Percentiles rank a stretch among this genome's conserved stretches.
Evolutionary conservation across 2,888 invertebrate species (phyloP).

Genomic region (Scotopteryx bipunctaria): DNA sequence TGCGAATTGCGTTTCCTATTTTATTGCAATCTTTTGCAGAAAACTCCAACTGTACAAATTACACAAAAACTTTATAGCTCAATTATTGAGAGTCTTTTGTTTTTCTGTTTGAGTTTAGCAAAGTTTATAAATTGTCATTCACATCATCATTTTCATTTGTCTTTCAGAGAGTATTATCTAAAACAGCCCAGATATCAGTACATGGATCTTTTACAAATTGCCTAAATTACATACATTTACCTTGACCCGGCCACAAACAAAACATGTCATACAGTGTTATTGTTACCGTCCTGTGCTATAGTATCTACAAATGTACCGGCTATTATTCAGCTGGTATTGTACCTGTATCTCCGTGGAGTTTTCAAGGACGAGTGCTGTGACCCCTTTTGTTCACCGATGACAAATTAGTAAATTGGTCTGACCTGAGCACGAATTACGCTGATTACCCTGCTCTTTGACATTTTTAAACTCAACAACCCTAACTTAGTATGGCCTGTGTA

Average conservation of each 20-base stretch:
- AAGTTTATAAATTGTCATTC: too few species aligned
- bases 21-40: slow-evolving; percentile 3
- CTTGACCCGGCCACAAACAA: slow-evolving; percentile 22
- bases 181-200: slow-evolving; percentile 9
- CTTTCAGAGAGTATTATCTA: not conserved
- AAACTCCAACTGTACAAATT: not conserved
- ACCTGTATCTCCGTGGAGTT: slow-evolving; percentile 5
- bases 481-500: too few species aligned
- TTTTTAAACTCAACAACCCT: not conserved
- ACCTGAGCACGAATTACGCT: slow-evolving; percentile 18
- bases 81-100: slow-evolving; percentile 1
- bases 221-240: slow-evolving; percentile 13
- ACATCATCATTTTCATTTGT: too few species aligned
- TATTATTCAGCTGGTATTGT: slow-evolving; percentile 1
- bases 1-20: slow-evolving; percentile 16
- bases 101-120: not conserved
- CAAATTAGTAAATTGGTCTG: slow-evolving; percentile 23
- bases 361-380: slow-evolving; percentile 16
- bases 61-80: not conserved
- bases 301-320: not conserved
- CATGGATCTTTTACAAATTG: slow-evolving; percentile 17
- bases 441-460: slow-evolving; percentile 10
- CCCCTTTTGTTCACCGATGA: slow-evolving; percentile 15
- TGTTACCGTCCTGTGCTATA: slow-evolving; percentile 1
- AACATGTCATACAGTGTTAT: slow-evolving; percentile 12